These are phyloP conservation scores for Microcebus jonahi DNA, from an alignment of 2,113 vertebrate species.

Conservation along the genomic window DNA sequence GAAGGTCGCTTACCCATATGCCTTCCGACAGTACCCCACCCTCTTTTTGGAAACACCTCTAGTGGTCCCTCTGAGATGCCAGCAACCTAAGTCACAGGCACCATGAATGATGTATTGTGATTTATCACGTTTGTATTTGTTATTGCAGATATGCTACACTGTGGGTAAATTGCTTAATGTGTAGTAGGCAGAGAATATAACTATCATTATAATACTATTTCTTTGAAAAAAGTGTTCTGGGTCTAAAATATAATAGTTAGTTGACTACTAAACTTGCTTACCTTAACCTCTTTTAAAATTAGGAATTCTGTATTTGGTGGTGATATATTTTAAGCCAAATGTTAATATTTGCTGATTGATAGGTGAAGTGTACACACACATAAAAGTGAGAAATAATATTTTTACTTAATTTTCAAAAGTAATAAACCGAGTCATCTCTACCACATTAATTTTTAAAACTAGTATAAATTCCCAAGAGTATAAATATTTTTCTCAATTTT, in stretches of 20 bases:
- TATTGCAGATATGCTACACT: neutral
- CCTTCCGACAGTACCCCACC: neutral
- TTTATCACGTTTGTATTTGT: neutral
- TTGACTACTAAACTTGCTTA: constrained; percentile 38
- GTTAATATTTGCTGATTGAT: neutral
- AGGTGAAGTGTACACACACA: neutral
- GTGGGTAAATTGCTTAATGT: neutral
- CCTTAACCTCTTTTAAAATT: neutral
- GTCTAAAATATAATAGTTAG: neutral
- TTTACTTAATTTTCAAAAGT: constrained; percentile 38
- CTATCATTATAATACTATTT: neutral
- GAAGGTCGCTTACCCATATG: neutral
- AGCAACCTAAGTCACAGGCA: neutral
- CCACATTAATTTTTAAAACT: neutral
- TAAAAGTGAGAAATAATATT: neutral
- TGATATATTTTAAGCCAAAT: constrained; percentile 30
- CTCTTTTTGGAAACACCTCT: neutral
- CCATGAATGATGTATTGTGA: neutral
- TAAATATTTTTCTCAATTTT: constrained; percentile 48
- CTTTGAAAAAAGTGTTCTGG: neutral
- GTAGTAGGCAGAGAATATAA: neutral
- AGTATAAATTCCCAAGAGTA: neutral
- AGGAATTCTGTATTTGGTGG: neutral
- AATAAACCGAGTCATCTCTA: neutral
- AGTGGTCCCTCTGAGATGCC: neutral